Conservation (phyloP, 30 jellyfish, hydroid and myxozoan genomes). For the Aurelia sp. region DNA sequence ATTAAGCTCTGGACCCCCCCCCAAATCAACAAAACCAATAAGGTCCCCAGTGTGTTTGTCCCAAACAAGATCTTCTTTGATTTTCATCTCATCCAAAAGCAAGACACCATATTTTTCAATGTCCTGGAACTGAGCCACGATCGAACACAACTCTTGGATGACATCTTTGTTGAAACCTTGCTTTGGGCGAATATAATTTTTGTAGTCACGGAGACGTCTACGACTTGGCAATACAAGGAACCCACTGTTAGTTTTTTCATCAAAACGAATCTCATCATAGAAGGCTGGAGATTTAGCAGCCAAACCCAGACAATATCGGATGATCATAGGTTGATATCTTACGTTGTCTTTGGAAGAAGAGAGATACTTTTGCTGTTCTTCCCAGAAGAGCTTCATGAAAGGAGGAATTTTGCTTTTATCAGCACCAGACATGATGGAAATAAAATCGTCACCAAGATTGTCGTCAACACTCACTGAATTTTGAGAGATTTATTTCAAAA, state of each 20-base stretch:
- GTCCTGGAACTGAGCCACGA: neutral
- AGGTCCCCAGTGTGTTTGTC: constrained; percentile 75
- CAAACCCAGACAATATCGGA: neutral
- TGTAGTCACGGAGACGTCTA: constrained; percentile 34
- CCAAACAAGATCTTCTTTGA: constrained; percentile 68
- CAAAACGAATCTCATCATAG: constrained; percentile 7
- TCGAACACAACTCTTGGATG: constrained; percentile 12
- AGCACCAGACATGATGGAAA: constrained; percentile 32
- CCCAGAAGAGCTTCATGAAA: constrained; percentile 28
- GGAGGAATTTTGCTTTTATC: neutral
- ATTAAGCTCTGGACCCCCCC: constrained; percentile 32
- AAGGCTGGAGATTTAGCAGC: too few relatives aligned
- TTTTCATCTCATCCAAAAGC: constrained; percentile 67
- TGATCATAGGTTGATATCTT: constrained; percentile 64
- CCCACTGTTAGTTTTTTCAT: constrained; percentile 37
- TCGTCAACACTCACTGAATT: neutral
- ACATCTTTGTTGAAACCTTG: constrained; percentile 47
- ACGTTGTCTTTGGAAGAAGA: constrained; percentile 28
- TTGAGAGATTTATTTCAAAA: constrained; percentile 15
- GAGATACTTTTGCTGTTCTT: constrained; percentile 50
- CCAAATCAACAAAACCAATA: constrained; percentile 43
- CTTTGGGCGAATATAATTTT: constrained; percentile 22
- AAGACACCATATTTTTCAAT: constrained; percentile 34
- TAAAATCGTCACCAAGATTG: constrained; percentile 23
- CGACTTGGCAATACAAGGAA: constrained; percentile 56